These are phyloP conservation scores for Mesoclemmys tuberculata DNA, from an alignment of 2,113 vertebrate genomes.

Conservation along the genomic window DNA sequence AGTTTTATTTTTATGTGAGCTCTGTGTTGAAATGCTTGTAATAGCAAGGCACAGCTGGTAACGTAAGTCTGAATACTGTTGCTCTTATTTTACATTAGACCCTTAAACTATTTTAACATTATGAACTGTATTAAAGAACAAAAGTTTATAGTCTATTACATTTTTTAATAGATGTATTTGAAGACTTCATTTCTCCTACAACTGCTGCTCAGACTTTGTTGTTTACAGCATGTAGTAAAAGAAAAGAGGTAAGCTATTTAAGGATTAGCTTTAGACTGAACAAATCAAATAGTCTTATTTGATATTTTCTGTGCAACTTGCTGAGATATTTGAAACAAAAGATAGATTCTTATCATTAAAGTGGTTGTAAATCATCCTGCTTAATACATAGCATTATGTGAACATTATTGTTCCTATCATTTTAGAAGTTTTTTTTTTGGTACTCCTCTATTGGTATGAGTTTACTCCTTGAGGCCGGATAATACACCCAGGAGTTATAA, in stretches of 20 bases:
- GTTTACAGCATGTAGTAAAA: conserved; percentile 98
- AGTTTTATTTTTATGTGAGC: accelerated
- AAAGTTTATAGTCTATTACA: not conserved
- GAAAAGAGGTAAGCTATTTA: conserved; percentile 90
- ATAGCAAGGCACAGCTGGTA: not conserved
- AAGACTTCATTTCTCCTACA: conserved; percentile 98
- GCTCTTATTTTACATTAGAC: not conserved
- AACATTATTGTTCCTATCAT: not conserved
- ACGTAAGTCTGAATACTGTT: not conserved
- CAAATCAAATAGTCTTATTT: not conserved
- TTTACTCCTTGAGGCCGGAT: not conserved
- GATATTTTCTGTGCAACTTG: not conserved
- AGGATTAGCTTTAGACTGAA: not conserved
- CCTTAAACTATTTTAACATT: not conserved
- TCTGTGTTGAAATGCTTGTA: not conserved
- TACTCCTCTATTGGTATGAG: not conserved
- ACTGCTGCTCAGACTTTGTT: conserved; percentile 97
- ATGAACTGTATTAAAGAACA: not conserved
- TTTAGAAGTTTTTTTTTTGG: not conserved
- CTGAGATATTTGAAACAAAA: not conserved
- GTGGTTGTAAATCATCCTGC: not conserved
- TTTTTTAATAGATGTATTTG: conserved; percentile 91
- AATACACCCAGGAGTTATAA: not conserved
- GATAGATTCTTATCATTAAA: not conserved
- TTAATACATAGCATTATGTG: accelerated